Evolutionary conservation across 2,113 vertebrate genomes (phyloP).

Genomic region (Antechinus stuartii): DNA sequence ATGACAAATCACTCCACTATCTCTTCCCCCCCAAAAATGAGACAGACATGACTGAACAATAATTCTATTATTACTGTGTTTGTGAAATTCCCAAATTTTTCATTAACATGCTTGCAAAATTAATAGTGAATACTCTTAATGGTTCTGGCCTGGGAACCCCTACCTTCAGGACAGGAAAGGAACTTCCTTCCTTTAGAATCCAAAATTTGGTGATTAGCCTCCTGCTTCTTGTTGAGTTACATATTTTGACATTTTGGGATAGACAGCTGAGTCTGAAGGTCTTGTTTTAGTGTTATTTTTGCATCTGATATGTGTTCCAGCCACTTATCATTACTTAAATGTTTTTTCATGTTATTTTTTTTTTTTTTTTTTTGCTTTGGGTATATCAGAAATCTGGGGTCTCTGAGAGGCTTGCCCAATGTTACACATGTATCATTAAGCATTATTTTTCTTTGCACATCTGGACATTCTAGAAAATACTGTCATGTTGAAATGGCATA

Average conservation of each 20-base stretch:
- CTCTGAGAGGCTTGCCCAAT: not conserved
- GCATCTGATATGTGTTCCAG: not conserved
- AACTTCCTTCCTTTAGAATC: not conserved
- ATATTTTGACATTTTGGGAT: not conserved
- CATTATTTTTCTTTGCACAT: constrained; percentile 32
- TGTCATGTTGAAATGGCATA: constrained; percentile 45
- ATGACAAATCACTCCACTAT: not conserved
- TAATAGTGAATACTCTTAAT: not conserved
- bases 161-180: not conserved
- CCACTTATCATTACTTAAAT: not conserved
- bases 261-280: too few relatives aligned
- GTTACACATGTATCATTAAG: constrained; percentile 42
- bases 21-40: not conserved
- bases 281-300: not conserved
- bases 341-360: not conserved
- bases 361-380: not conserved
- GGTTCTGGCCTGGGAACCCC: not conserved
- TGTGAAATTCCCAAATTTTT: not conserved
- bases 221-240: not conserved
- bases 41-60: not conserved
- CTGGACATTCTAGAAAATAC: constrained; percentile 50
- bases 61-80: too few relatives aligned
- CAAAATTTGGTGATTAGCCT: not conserved
- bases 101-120: not conserved
- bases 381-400: constrained; percentile 30